Evolutionary conservation across 2,797 vertebrate genomes (phyloP), one percentile per base, ranked within the genome.

Genomic region (Pempheris klunzingeri): DNA sequence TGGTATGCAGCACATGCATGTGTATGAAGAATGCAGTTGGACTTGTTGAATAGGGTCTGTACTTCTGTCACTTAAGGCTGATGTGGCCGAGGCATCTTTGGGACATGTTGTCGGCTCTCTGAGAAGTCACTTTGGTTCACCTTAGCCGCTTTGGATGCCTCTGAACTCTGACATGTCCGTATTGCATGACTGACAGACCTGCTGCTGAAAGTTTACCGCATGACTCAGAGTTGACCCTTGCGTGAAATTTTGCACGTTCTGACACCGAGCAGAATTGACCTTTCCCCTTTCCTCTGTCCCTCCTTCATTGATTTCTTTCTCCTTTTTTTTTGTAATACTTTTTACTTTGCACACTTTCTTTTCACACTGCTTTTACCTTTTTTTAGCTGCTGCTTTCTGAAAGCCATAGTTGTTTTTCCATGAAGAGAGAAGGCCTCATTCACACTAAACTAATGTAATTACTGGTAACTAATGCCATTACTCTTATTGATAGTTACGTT

Each of bases 221-320:
- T 94, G 93, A 84, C 80, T 59, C 22, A 18, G 49, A 69, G 54
- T 66, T 60, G 72, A 82, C 70, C 58, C 58, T 60, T 69, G 75
- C 22, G 30, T 39, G 20, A 75, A 7, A 65, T 60, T 80, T 68
- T 91, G 91, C 91, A 91, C 69, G 81, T 80, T 76, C 34, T 74
- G 64, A 71, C 73, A 28, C 49, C 36, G 55, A 78, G 65, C 77
- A 78, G 71, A 52, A 14, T 62, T 59, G 7, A 32, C 39, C 22
- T 55, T 28, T 93, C 34, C 93, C 90, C 89, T 92, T 91, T 92
- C 89, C 91, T 66, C 92, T 94, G 90, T 94, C 90, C 88, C 82
- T 92, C 77, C 89, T 76, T 79, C 60, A 71, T 59, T 77, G 65
- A 44, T n/a, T 61, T 41, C 36, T 67, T 60, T 68, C 58, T 68